Conservation (phyloP, 1,140 invertebrate species). For the Pomacea maculata region DNA sequence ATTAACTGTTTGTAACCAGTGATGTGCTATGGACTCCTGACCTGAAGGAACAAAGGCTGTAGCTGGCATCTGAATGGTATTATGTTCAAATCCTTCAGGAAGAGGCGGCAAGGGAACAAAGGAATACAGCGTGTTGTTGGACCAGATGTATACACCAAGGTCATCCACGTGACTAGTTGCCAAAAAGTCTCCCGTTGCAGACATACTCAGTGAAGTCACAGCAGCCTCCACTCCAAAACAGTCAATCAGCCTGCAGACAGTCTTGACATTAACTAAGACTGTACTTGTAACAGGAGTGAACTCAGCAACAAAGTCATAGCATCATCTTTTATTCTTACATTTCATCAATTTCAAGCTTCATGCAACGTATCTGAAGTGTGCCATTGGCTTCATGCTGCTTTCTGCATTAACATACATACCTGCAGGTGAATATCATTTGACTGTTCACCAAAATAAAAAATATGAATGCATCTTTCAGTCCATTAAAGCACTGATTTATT, state of each 20-base stretch:
- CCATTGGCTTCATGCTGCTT: neutral
- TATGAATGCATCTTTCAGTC: too few species aligned
- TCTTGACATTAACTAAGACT: too few species aligned
- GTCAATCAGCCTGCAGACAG: conserved; percentile 58
- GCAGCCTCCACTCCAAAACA: conserved; percentile 59
- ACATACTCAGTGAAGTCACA: conserved; percentile 83
- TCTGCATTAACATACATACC: neutral
- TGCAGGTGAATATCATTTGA: neutral
- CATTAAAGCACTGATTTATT: too few species aligned
- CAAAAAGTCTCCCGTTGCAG: conserved; percentile 88
- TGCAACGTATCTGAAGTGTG: too few species aligned
- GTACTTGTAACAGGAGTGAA: too few species aligned
- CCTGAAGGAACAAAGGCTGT: conserved; percentile 38
- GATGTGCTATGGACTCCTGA: neutral
- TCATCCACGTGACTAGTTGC: conserved; percentile 89
- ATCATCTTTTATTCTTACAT: conserved; percentile 36
- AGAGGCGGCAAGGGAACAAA: conserved; percentile 83
- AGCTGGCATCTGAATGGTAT: conserved; percentile 72
- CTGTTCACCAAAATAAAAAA: neutral
- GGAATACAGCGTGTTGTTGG: conserved; percentile 85
- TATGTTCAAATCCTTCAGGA: conserved; percentile 70
- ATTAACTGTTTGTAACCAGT: too few species aligned
- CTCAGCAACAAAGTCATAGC: too few species aligned
- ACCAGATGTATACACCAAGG: conserved; percentile 93
- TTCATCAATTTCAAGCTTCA: too few species aligned